These are phyloP conservation scores for Sparidentex hasta DNA, from an alignment of 2,797 vertebrate species.

Conservation along the genomic window DNA sequence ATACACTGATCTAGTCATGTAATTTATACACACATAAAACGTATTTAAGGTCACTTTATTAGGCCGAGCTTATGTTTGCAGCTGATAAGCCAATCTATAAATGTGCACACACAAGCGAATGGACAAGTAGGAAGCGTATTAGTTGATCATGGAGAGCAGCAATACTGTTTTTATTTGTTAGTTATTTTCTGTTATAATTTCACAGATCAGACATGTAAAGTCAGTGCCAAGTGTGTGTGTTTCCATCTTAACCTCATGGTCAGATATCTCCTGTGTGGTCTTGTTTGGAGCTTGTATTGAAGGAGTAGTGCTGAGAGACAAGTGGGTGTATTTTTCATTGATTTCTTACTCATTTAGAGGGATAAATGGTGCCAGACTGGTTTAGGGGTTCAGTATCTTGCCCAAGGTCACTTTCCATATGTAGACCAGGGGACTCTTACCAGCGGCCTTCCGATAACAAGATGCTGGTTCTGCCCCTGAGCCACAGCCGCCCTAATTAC, in stretches of 20 bases:
- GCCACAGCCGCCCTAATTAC: too few relatives aligned
- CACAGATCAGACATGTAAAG: not conserved
- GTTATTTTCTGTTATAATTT: not conserved
- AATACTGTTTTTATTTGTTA: not conserved
- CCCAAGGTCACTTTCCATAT: too few relatives aligned
- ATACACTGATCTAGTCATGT: too few relatives aligned
- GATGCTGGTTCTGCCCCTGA: too few relatives aligned
- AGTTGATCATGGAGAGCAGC: not conserved
- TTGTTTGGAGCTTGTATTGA: conserved; percentile 96
- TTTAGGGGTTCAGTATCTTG: too few relatives aligned
- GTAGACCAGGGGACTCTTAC: too few relatives aligned
- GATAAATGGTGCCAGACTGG: not conserved
- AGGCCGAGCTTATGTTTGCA: too few relatives aligned
- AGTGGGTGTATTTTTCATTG: conserved; percentile 83
- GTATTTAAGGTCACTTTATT: too few relatives aligned
- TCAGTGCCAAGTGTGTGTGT: not conserved
- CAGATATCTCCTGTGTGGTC: conserved; percentile 94
- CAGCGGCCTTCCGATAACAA: too few relatives aligned
- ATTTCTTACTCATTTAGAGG: not conserved
- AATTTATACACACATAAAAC: too few relatives aligned
- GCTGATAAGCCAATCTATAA: not conserved
- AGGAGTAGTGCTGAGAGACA: conserved; percentile 94
- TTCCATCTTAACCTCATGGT: conserved; percentile 80
- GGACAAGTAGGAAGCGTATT: not conserved
- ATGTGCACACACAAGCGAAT: not conserved